phyloP scores from a whole-genome alignment of 2,113 vertebrate species.

The Numenius arquata region DNA sequence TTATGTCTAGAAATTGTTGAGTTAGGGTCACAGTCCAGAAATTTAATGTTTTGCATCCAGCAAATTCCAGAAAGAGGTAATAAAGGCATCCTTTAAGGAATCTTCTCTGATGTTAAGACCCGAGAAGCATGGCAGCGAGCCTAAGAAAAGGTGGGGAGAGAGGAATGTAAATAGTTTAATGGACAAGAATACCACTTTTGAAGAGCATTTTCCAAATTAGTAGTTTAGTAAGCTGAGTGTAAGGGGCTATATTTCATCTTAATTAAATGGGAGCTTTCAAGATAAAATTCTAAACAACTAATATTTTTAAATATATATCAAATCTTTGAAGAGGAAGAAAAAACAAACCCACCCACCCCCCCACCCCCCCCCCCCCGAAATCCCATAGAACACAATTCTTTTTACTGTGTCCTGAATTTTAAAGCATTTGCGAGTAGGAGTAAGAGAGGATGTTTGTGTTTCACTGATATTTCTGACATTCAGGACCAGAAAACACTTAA shows the following conservation, averaged over 20 bases:
- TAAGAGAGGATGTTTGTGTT: background rate
- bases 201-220: background rate
- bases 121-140: slow-evolving; percentile 77
- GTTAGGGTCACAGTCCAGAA: background rate
- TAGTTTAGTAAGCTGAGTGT: background rate
- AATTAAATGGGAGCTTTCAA: background rate
- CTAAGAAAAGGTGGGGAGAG: slow-evolving; percentile 63
- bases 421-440: background rate
- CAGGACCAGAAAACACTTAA: background rate
- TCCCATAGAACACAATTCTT: background rate
- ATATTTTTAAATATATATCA: background rate
- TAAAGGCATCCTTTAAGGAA: slow-evolving; percentile 77
- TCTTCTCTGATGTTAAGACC: slow-evolving; percentile 82
- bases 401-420: background rate
- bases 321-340: background rate
- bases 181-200: background rate
- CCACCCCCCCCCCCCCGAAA: background rate
- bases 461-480: background rate
- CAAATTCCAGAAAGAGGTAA: background rate
- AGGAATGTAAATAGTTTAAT: background rate
- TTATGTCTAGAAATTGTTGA: background rate
- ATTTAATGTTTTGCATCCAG: background rate
- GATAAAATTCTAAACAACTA: background rate
- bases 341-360: background rate
- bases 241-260: background rate